Evolutionary conservation across 2,888 invertebrate genomes (phyloP).

Genomic region (Noctua pronuba): DNA sequence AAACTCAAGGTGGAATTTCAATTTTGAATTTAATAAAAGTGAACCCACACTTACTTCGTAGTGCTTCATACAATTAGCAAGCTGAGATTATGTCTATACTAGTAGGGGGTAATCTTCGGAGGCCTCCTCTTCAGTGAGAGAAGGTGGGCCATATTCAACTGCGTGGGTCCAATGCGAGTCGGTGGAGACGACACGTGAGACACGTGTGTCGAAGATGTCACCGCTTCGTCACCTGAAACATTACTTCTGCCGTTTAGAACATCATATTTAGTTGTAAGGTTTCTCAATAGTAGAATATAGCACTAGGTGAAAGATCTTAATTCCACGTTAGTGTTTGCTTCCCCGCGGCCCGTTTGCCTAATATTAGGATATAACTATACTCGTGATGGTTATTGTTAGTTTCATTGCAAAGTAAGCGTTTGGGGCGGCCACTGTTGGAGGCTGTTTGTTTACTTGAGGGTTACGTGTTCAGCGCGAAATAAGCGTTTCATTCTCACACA

Average conservation of each 20-base stretch:
- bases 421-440: not conserved
- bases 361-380: conserved; percentile 15
- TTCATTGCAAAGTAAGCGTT: conserved; percentile 25
- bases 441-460: conserved; percentile 19
- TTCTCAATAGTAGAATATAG: not conserved
- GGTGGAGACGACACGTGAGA: not conserved
- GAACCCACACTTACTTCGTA: not conserved
- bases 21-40: not conserved
- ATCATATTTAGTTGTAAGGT: not conserved
- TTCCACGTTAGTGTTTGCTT: not conserved
- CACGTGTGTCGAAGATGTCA: not conserved
- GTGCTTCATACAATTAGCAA: not conserved
- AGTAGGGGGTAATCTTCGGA: too few relatives aligned
- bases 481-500: conserved; percentile 4
- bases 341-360: not conserved
- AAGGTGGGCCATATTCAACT: not conserved
- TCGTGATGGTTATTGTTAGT: conserved; percentile 17
- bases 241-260: not conserved
- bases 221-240: not conserved
- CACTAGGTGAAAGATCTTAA: conserved; percentile 1
- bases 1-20: too few relatives aligned
- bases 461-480: not conserved
- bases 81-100: too few relatives aligned
- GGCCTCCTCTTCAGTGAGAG: not conserved
- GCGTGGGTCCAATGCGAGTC: not conserved